These are phyloP conservation scores for Exephanes ischioxanthus DNA, from an alignment of 2,888 invertebrate genomes.

Conservation along the genomic window DNA sequence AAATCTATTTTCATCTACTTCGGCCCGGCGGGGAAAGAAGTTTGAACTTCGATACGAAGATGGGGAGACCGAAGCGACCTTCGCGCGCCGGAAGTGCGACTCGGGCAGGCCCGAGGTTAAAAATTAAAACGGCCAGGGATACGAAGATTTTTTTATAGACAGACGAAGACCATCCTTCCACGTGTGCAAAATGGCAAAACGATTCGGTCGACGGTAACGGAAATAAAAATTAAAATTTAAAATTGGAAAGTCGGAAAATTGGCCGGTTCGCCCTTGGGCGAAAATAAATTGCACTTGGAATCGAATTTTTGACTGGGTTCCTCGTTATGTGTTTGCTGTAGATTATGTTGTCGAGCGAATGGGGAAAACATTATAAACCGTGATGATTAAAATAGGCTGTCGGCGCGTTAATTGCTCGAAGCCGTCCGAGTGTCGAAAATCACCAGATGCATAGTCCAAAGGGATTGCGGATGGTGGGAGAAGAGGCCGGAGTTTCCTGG, in stretches of 20 bases:
- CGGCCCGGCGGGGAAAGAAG: not conserved
- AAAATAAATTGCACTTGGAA: not conserved
- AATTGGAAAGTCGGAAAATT: not conserved
- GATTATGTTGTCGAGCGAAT: not conserved
- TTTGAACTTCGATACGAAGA: not conserved
- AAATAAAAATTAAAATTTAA: not conserved
- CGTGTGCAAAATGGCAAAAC: not conserved
- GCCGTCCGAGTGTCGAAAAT: constrained; percentile 19
- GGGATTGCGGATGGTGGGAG: not conserved
- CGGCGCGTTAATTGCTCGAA: constrained; percentile 28
- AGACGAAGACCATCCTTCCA: not conserved
- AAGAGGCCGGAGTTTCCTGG: constrained; percentile 16
- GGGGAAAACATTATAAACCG: not conserved
- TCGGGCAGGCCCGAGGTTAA: not conserved
- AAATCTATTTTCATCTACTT: constrained; percentile 6
- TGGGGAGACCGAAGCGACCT: not conserved
- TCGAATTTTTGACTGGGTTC: not conserved
- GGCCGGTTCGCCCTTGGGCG: not conserved
- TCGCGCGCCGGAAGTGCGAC: not conserved
- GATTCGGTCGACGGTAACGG: not conserved
- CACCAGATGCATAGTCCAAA: constrained; percentile 6
- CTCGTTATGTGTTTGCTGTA: not conserved
- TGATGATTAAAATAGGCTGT: constrained; percentile 34
- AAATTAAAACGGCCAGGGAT: not conserved
- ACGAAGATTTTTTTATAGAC: not conserved